These are phyloP conservation scores for Oceanodroma leucorhoa DNA, from an alignment of 2,797 vertebrate species.

Conservation along the genomic window DNA sequence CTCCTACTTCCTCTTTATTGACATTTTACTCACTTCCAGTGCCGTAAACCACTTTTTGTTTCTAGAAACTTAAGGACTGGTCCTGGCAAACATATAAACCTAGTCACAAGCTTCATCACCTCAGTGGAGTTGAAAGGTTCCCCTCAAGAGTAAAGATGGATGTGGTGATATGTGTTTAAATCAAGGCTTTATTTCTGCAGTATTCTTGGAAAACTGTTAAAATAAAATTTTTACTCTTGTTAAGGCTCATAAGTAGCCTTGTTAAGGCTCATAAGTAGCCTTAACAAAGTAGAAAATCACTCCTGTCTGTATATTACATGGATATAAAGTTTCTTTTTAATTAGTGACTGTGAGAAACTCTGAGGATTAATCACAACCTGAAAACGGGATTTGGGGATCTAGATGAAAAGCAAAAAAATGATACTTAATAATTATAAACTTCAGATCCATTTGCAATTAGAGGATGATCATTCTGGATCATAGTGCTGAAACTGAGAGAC, in stretches of 20 bases:
- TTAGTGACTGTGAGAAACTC: background rate
- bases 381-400: background rate
- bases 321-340: background rate
- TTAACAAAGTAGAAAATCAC: background rate
- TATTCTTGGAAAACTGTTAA: background rate
- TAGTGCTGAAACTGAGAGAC: background rate
- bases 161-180: background rate
- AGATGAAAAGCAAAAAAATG: background rate
- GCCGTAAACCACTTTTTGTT: background rate
- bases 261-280: background rate
- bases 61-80: background rate
- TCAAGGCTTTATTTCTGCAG: background rate
- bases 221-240: background rate
- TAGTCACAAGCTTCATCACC: background rate
- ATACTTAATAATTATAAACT: background rate
- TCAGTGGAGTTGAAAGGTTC: background rate
- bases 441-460: background rate
- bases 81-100: background rate
- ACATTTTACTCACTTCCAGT: background rate
- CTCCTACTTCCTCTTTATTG: background rate
- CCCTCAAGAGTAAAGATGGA: background rate
- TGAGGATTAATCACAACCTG: background rate
- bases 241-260: background rate
- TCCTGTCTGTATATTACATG: background rate
- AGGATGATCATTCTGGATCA: background rate